A percentile compares a stretch with the other conserved stretches of the same genome.
phyloP scores from a whole-genome alignment of 2,113 vertebrate genomes.

The Calypte anna region DNA sequence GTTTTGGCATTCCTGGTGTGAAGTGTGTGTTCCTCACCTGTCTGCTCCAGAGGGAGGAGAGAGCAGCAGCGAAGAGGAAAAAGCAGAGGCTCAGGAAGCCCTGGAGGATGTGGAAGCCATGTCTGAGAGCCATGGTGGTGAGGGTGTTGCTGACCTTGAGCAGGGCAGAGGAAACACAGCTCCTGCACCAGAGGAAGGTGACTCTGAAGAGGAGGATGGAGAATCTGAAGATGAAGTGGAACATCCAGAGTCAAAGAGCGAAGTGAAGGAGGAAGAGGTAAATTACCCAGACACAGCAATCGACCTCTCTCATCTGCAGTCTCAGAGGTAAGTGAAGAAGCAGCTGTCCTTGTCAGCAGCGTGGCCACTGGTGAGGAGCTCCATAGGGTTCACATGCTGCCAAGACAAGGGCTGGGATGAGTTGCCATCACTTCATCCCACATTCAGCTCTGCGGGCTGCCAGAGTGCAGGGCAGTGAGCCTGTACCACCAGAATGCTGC shows the following conservation, averaged over 20 bases:
- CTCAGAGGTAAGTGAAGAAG: slow-evolving; percentile 81
- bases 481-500: neutral
- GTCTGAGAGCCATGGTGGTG: neutral
- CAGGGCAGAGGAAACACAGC: neutral
- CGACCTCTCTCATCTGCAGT: slow-evolving; percentile 90
- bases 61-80: slow-evolving; percentile 71
- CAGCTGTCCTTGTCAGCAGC: rapidly evolving
- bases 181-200: slow-evolving; percentile 40
- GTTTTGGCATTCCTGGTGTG: neutral
- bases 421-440: rapidly evolving
- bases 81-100: slow-evolving; percentile 29
- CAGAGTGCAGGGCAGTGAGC: neutral
- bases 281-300: slow-evolving; percentile 92
- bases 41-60: slow-evolving; percentile 54
- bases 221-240: slow-evolving; percentile 55
- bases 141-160: neutral
- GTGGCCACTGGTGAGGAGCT: neutral
- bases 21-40: neutral
- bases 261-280: slow-evolving; percentile 72
- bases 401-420: neutral
- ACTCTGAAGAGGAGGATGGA: slow-evolving; percentile 55
- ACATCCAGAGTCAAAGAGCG: neutral
- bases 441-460: neutral
- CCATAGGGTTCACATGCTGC: rapidly evolving
- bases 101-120: neutral